Percentiles rank a stretch among this genome's conserved stretches.
Conservation (phyloP, 2,113 vertebrate species). For the Danio rerio region DNA sequence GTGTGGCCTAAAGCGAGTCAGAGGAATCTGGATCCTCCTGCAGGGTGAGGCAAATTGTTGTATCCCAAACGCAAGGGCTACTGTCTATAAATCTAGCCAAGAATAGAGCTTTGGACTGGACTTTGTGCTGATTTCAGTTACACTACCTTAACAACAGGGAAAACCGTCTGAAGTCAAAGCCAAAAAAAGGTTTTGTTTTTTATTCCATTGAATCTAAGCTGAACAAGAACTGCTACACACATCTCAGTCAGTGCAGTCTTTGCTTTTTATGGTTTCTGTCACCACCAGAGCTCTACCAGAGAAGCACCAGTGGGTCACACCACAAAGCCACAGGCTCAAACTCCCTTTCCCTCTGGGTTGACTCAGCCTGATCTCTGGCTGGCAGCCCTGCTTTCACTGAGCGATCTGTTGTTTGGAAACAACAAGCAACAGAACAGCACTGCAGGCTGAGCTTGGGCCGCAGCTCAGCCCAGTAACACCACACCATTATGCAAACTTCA, state of each 20-base stretch:
- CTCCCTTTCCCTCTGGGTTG: conserved; percentile 55
- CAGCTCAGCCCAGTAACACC: conserved; percentile 10
- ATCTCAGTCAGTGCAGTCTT: not conserved
- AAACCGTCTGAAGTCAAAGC: not conserved
- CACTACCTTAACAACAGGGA: conserved; percentile 19
- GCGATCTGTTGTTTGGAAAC: conserved; percentile 56
- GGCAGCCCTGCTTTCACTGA: conserved; percentile 54
- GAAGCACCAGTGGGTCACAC: conserved; percentile 50
- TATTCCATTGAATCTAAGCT: not conserved
- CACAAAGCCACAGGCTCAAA: conserved; percentile 66
- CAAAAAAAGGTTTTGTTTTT: conserved; percentile 13
- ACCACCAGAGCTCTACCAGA: conserved; percentile 22
- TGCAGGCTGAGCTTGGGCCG: conserved; percentile 34
- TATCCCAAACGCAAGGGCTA: conserved; percentile 7
- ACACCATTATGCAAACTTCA: conserved; percentile 34
- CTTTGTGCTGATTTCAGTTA: conserved; percentile 30
- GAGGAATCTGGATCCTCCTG: conserved; percentile 63
- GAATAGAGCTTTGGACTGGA: conserved; percentile 18
- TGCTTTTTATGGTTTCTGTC: conserved; percentile 24
- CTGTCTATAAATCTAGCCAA: conserved; percentile 8
- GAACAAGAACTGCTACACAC: not conserved
- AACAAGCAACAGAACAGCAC: conserved; percentile 50
- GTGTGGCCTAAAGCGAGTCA: conserved; percentile 39
- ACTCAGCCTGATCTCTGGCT: conserved; percentile 60
- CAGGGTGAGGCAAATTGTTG: conserved; percentile 35